Evolutionary conservation across 2,888 invertebrate species (phyloP), one percentile per base, ranked within the genome.

Genomic region (Phyto melanocephala): DNA sequence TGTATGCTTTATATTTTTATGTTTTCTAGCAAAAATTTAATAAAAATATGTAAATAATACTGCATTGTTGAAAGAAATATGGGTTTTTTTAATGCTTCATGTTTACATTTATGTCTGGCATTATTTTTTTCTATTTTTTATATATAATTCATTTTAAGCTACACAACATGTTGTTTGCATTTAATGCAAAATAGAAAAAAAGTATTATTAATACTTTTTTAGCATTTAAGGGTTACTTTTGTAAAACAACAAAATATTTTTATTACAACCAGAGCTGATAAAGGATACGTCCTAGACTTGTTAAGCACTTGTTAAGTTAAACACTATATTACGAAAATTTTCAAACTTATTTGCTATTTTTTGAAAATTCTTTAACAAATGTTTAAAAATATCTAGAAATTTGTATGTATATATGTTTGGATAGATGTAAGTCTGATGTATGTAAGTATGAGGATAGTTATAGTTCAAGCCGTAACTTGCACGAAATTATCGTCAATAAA

Each of bases 31-130:
- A 35, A 15, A 28, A 52, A 8, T 10, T 42, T 52, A 40, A 35
- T 37, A 45, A 22, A 45, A 52, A 10, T 37, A 70, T 63, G 24
- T 63, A 42, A 68, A 40, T 63, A 65, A 63, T 58, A 65, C 58
- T 62, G 54, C 74, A 67, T 65, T 52, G 11, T n/a, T 8, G 22
- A 60, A 35, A 35, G 42, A 72, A 62, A 15, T 35, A 42, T 37
- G 45, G 15, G 28, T 40, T 68, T 68, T 68, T 40, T 42, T 58
- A 24, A 17, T 40, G 24, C 28, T 58, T 47, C 8, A 77, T 28
- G 63, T 63, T 70, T 78, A 54, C 70, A 71, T 78, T 63, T 78
- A 71, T 63, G 70, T 71, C 47, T 71, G 78, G 47, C 45, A 63
- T 78, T n/a, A 60, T 5, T 42, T 42, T 22, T 60, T 60, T 60